These are phyloP conservation scores for Conus canariensis DNA, from an alignment of 2,888 invertebrate species.

Conservation along the genomic window DNA sequence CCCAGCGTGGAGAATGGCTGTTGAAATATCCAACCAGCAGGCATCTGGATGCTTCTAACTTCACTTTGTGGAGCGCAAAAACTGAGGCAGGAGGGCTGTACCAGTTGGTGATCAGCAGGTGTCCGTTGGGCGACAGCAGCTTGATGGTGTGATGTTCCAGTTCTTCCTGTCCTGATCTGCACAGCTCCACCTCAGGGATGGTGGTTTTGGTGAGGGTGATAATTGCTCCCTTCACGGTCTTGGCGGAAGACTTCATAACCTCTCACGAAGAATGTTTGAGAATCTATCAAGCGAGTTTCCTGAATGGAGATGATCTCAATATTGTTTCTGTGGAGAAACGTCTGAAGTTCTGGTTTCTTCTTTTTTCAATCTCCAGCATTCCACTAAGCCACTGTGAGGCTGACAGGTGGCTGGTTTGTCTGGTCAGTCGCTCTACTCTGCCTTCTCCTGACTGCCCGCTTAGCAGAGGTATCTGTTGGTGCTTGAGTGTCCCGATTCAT, in stretches of 20 bases:
- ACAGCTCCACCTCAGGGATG: neutral
- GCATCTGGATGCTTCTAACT: neutral
- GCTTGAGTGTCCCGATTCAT: too few species aligned
- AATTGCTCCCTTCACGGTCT: conserved; percentile 23
- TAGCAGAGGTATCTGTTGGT: neutral
- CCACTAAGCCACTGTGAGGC: conserved; percentile 15
- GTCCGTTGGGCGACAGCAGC: neutral
- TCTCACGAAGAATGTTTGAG: conserved; percentile 5
- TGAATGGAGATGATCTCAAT: conserved; percentile 19
- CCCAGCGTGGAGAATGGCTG: neutral
- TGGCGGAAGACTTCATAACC: conserved; percentile 18
- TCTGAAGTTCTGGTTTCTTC: conserved; percentile 15
- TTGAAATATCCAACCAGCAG: neutral
- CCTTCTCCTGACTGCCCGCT: neutral
- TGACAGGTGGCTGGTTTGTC: neutral
- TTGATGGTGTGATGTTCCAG: conserved; percentile 10
- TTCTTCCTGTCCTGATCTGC: neutral
- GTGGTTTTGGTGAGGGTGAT: neutral
- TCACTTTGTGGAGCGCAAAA: neutral
- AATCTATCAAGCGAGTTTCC: neutral
- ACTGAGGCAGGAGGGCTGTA: conserved; percentile 16
- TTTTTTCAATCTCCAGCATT: conserved; percentile 1
- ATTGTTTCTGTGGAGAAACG: neutral
- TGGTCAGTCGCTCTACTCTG: conserved; percentile 22
- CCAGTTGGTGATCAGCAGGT: neutral